Conservation (phyloP, 2,888 invertebrate genomes). For the Scrobipalpa costella region DNA sequence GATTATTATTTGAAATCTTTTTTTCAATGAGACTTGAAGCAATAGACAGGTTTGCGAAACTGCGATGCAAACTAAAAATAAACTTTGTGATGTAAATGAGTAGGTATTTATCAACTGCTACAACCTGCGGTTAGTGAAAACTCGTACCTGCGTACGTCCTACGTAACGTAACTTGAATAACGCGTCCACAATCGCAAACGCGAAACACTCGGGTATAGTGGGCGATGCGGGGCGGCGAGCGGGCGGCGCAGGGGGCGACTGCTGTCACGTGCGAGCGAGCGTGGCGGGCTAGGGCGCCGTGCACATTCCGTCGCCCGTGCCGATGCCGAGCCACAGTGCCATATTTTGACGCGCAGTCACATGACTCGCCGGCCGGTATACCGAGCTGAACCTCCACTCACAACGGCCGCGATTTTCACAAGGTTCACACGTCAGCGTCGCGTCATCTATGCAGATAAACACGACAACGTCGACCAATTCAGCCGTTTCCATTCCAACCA, state of each 20-base stretch:
- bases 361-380: constrained; percentile 62
- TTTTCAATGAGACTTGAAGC: too few relatives aligned
- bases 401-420: constrained; percentile 50
- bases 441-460: constrained; percentile 46
- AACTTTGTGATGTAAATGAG: too few relatives aligned
- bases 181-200: not conserved
- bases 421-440: constrained; percentile 45
- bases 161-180: constrained; percentile 5
- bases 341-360: constrained; percentile 67
- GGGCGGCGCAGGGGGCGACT: constrained; percentile 36
- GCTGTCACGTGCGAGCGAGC: constrained; percentile 64
- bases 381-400: constrained; percentile 43
- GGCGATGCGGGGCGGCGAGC: constrained; percentile 31
- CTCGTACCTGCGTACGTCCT: not conserved
- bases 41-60: too few relatives aligned
- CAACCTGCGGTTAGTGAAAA: not conserved
- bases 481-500: constrained; percentile 46
- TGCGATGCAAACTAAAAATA: too few relatives aligned
- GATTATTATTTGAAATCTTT: too few relatives aligned
- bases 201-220: constrained; percentile 39
- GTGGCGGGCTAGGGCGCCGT: constrained; percentile 44
- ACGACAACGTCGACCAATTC: constrained; percentile 47
- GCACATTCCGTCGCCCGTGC: constrained; percentile 56
- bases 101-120: too few relatives aligned
- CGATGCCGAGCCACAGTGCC: constrained; percentile 41